Evolutionary conservation across 2,113 vertebrate genomes (phyloP).

Genomic region (Scartelaos histophorus): DNA sequence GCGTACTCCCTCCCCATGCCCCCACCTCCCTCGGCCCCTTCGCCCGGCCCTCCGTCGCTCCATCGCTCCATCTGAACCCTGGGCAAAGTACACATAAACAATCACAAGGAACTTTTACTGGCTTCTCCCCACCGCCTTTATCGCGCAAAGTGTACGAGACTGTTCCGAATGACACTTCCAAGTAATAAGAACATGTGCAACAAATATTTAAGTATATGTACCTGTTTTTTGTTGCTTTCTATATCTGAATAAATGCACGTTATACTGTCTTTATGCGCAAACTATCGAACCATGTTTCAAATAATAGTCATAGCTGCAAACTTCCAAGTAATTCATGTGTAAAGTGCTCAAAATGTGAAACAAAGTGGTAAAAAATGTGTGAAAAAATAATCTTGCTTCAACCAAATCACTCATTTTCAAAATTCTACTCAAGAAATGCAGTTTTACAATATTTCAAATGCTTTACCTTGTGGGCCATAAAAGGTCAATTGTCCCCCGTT

Average conservation of each 20-base stretch:
- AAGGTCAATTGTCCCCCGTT: no score
- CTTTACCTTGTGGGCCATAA: no score
- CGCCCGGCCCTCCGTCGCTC: constrained; percentile 21
- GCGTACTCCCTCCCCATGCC: constrained; percentile 47
- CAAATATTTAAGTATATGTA: neutral
- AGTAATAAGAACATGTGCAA: neutral
- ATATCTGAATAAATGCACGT: no score
- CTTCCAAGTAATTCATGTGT: neutral
- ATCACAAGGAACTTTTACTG: constrained; percentile 35
- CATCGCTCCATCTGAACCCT: constrained; percentile 20
- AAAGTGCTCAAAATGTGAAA: neutral
- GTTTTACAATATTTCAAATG: no score
- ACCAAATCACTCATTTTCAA: no score
- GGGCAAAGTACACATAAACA: constrained; percentile 65
- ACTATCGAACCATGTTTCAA: neutral
- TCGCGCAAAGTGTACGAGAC: neutral
- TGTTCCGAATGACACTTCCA: neutral
- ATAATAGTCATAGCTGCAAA: neutral
- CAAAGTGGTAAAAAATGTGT: neutral
- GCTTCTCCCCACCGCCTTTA: neutral
- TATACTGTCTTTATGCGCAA: neutral
- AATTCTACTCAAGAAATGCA: no score
- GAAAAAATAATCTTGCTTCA: neutral
- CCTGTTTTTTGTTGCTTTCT: no score
- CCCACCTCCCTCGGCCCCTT: constrained; percentile 22